Evolutionary conservation across 1,140 invertebrate species (phyloP), one percentile per base, ranked within the genome.

Genomic region (Lepidurus packardi): DNA sequence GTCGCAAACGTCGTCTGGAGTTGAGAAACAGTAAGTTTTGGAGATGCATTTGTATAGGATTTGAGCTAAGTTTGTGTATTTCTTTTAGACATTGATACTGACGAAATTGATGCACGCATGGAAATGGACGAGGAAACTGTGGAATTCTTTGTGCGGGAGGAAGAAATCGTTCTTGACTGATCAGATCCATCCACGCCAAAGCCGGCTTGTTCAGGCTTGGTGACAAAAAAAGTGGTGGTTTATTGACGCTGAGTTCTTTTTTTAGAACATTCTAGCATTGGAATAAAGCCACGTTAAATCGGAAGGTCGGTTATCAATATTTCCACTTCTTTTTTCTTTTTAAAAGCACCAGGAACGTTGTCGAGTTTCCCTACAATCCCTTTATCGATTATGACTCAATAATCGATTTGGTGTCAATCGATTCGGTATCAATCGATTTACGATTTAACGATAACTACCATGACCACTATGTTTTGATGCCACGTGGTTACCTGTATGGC

Each of bases 91-190:
- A 89, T 96, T 80, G 95, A 98, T 83, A 97, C 95, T 9, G 96
- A 98, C 86, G 92, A 92, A 84, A 86, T 96, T 80, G 92, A 93
- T 84, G 91, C 90, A 73, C 92, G 90, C 90, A 45, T 91, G 92
- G 95, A 97, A 83, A 90, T 96, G 82, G 94, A 97, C 84, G 96
- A 98, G 84, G 96, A 98, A 89, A 89, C 93, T 83, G 91, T 98
- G 82, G 96, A 98, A 91, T 97, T 98, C 91, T 94, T 98, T 88
- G 90, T 98, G 83, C 98, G 97, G 89, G 95, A 98, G 88, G 96
- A 98, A 90, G 90, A 90, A 81, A 93, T 91, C 24, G 86, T 92
- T 80, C 87, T 96, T 82, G 92, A 93, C 80, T 87, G 85, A 82
- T 84, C 79, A 45, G 44, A 65, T n/a, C 16, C 21, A 65, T 16